These are phyloP conservation scores for Nebria ingens DNA, from an alignment of 1,140 invertebrate genomes.

Conservation along the genomic window DNA sequence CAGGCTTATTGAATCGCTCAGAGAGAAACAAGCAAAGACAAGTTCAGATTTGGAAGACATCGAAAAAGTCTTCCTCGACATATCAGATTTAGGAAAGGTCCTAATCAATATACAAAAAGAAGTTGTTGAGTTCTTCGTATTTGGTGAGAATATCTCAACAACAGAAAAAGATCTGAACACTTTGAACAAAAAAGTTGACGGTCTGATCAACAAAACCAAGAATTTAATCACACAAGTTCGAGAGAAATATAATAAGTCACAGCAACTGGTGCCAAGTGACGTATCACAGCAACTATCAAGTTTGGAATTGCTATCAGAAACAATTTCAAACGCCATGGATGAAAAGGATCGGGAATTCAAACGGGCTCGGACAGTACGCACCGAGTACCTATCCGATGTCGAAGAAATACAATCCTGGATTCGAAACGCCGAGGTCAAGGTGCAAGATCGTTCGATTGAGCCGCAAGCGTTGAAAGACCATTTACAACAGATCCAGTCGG, in stretches of 20 bases:
- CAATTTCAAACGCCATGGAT: constrained; percentile 65
- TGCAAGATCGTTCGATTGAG: constrained; percentile 68
- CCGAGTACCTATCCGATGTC: constrained; percentile 67
- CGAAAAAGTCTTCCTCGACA: constrained; percentile 45
- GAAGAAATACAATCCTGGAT: constrained; percentile 76
- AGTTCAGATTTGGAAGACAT: constrained; percentile 49
- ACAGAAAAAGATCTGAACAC: constrained; percentile 40
- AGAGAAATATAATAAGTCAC: constrained; percentile 51
- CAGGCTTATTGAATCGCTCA: constrained; percentile 41
- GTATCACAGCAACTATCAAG: constrained; percentile 62
- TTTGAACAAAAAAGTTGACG: constrained; percentile 39
- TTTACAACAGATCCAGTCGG: constrained; percentile 63
- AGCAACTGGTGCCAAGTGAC: constrained; percentile 61
- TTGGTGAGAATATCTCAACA: constrained; percentile 51
- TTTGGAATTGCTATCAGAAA: constrained; percentile 69
- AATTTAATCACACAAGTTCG: constrained; percentile 52
- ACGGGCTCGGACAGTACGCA: constrained; percentile 65
- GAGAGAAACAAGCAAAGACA: constrained; percentile 46
- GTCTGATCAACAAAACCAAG: constrained; percentile 46
- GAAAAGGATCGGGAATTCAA: constrained; percentile 79
- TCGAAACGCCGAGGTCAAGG: constrained; percentile 65
- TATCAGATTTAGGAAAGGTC: constrained; percentile 49
- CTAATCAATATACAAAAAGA: constrained; percentile 50
- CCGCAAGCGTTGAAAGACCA: constrained; percentile 66
- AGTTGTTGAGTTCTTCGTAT: constrained; percentile 59